Evolutionary conservation across 2,888 invertebrate species (phyloP).

Genomic region (Andrena bicolor): DNA sequence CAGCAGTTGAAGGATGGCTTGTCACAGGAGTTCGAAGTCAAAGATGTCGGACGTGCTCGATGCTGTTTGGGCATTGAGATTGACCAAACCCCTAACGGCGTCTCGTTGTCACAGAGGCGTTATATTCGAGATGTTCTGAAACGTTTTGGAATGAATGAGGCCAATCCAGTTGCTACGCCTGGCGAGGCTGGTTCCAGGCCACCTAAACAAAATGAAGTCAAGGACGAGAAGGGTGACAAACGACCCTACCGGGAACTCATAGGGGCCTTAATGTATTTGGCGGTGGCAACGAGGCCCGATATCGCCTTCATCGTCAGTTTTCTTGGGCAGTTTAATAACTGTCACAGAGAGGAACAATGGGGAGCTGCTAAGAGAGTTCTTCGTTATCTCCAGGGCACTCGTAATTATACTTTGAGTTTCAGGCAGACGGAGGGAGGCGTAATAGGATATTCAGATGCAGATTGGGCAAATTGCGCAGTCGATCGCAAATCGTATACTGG

Average conservation of each 20-base stretch:
- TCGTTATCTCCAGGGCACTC: background rate
- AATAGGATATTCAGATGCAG: too few relatives aligned
- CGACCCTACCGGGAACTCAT: background rate
- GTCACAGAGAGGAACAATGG: background rate
- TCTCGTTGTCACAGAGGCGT: background rate
- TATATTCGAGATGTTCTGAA: background rate
- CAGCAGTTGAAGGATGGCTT: background rate
- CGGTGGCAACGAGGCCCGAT: slow-evolving; percentile 2
- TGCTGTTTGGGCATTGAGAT: too few relatives aligned
- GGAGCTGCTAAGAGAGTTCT: slow-evolving; percentile 4
- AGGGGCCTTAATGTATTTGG: background rate
- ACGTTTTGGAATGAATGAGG: background rate
- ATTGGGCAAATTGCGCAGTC: too few relatives aligned
- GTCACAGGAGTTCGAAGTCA: background rate
- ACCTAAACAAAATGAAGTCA: background rate
- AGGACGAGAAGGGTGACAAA: background rate
- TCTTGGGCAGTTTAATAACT: slow-evolving; percentile 5
- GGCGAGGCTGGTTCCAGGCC: background rate
- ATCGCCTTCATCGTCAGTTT: slow-evolving; percentile 4
- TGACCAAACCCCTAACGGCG: background rate
- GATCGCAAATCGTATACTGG: too few relatives aligned
- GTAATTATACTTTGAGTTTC: background rate
- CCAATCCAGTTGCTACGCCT: background rate
- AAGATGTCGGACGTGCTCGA: too few relatives aligned
- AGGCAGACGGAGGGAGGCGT: background rate